Evolutionary conservation across 2,888 invertebrate species (phyloP), one percentile per base, ranked within the genome.

Genomic region (Chrysopilus asiliformis): DNA sequence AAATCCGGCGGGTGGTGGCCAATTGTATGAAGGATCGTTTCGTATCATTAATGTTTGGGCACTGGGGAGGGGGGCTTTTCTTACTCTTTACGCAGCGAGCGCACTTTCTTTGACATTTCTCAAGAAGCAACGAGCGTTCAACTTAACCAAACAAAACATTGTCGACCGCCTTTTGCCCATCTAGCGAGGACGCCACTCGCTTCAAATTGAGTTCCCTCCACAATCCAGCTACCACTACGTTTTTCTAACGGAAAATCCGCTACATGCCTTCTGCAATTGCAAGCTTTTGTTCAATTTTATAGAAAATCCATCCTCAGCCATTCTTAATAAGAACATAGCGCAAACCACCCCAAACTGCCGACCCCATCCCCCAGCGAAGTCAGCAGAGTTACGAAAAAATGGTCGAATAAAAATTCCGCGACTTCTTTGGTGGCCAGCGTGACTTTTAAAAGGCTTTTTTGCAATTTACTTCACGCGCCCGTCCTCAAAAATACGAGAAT

Each of bases 31-130:
- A n/a, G n/a, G n/a, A n/a, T n/a, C n/a, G n/a, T n/a, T n/a, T n/a
- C n/a, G n/a, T n/a, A n/a, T n/a, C n/a, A n/a, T n/a, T n/a, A n/a
- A n/a, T n/a, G n/a, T n/a, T n/a, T n/a, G n/a, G n/a, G n/a, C n/a
- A n/a, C n/a, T n/a, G n/a, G n/a, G n/a, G n/a, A n/a, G n/a, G n/a
- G n/a, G n/a, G n/a, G n/a, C n/a, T n/a, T n/a, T n/a, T n/a, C n/a
- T n/a, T n/a, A n/a, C n/a, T n/a, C n/a, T n/a, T n/a, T n/a, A n/a
- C n/a, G n/a, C n/a, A n/a, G n/a, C n/a, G n/a, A n/a, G n/a, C n/a
- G n/a, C n/a, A 30, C 36, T 29, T 36, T 36, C 39, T 42, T 42
- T 42, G 42, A 42, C 42, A 39, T 42, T 42, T 42, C 42, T 42
- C 36, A 39, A 39, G 33, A 34, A 34, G 31, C 24, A 20, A 22